These are phyloP conservation scores for Ericerus pela DNA, from an alignment of 1,140 invertebrate genomes.

Conservation along the genomic window DNA sequence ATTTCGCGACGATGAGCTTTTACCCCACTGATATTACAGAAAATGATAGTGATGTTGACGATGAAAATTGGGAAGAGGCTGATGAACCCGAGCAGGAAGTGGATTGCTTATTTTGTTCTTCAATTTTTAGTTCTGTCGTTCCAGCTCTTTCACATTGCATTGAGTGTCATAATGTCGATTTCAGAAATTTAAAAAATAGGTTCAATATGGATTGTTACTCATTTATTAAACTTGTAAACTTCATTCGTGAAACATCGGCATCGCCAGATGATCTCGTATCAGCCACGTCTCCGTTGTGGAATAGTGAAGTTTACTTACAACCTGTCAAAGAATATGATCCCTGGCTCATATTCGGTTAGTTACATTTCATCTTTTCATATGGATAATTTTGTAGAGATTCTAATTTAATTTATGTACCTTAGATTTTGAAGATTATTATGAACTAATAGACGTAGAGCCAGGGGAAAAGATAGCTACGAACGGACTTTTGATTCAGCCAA, in stretches of 20 bases:
- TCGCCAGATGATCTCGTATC: neutral
- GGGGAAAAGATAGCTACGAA: neutral
- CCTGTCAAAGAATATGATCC: slow-evolving; percentile 60
- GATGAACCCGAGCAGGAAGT: slow-evolving; percentile 26
- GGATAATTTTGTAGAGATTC: slow-evolving; percentile 9
- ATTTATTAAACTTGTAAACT: slow-evolving; percentile 81
- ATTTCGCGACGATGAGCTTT: neutral
- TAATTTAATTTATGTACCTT: slow-evolving; percentile 6
- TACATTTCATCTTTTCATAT: slow-evolving; percentile 25
- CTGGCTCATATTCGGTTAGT: slow-evolving; percentile 68
- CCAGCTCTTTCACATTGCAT: slow-evolving; percentile 36
- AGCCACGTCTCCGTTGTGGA: slow-evolving; percentile 38
- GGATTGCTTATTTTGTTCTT: slow-evolving; percentile 41
- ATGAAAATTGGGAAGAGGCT: slow-evolving; percentile 35
- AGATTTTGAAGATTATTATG: slow-evolving; percentile 10
- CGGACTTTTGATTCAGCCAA: slow-evolving; percentile 12
- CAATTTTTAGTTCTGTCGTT: slow-evolving; percentile 30
- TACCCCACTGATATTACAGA: slow-evolving; percentile 24
- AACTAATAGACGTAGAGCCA: neutral
- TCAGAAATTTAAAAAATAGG: slow-evolving; percentile 46
- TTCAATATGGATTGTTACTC: slow-evolving; percentile 66
- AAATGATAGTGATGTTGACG: slow-evolving; percentile 43
- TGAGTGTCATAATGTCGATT: slow-evolving; percentile 48
- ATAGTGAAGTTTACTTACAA: slow-evolving; percentile 58
- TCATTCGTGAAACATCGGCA: slow-evolving; percentile 39